A percentile compares a stretch with the other conserved stretches of the same genome.
Evolutionary conservation across 2,113 vertebrate genomes (phyloP).

Genomic region (Crypturellus undulatus): DNA sequence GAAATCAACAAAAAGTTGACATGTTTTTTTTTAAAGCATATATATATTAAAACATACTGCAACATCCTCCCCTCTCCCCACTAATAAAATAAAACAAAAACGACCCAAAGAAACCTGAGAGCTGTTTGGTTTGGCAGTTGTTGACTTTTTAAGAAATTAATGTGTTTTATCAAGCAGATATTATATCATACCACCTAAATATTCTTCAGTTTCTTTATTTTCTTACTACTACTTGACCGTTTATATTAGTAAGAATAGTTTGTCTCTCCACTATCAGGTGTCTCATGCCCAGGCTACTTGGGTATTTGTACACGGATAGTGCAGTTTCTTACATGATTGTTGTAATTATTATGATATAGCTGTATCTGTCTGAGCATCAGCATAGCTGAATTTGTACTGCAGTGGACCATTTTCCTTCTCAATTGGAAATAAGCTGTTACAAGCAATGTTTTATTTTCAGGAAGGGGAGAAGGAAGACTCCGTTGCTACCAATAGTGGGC

Average conservation of each 20-base stretch:
- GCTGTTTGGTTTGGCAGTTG: neutral
- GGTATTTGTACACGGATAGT: neutral
- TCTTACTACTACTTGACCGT: neutral
- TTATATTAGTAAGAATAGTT: neutral
- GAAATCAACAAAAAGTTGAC: neutral
- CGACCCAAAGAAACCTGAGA: neutral
- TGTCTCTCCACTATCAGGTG: neutral
- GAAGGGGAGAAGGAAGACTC: neutral
- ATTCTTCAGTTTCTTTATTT: neutral
- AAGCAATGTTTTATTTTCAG: neutral
- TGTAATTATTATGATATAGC: neutral
- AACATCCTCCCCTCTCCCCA: too few species aligned
- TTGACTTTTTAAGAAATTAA: neutral
- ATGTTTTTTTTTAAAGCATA: neutral
- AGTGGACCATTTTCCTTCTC: neutral
- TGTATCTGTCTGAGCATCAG: neutral
- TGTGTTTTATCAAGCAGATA: neutral
- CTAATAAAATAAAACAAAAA: accelerated
- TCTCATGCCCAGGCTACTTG: neutral
- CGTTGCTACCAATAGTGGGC: neutral
- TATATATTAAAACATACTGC: neutral
- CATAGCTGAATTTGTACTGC: neutral
- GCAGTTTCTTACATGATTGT: accelerated
- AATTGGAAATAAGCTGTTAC: neutral
- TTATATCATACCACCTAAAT: neutral